Evolutionary conservation across 2,113 vertebrate genomes (phyloP), one percentile per base, ranked within the genome.

Genomic region (Ptychochromis oligacanthus): DNA sequence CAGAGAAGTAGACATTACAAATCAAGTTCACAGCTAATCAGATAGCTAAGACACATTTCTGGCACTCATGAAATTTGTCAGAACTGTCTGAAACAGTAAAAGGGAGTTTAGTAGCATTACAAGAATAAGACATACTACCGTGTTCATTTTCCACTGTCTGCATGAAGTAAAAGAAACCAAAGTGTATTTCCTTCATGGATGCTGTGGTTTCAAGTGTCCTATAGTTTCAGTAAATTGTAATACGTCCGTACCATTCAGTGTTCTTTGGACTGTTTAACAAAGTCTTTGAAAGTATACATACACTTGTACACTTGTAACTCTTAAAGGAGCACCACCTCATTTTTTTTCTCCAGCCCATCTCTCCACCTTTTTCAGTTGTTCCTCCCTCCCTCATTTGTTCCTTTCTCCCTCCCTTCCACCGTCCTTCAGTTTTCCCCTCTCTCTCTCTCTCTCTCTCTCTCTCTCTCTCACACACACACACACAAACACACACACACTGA

Each of bases 331-430:
- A 78, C 88, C 89, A 89, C 87, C 83, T 80, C 62, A 58, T 43
- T 75, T 58, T 79, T 54, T 74, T 43, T 82, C 57, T 77, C 83
- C 60, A 70, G 67, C 74, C 88, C 91, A 88, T 91, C 20, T 91
- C 84, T 90, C 88, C 84, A 89, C 87, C 91, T 90, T 87, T 84
- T 85, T 81, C 77, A 86, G 62, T 57, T 88, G 59, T 82, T 91
- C 88, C 80, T 87, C 82, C 72, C 80, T 75, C 65, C 34, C 58
- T 86, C 31, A 65, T 38, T 87, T 88, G 75, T 49, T 76, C 77
- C 38, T 72, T 18, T 87, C 58, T 82, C 46, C 24, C n/a, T 65
- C 74, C 84, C 92, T 82, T 87, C 86, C 76, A 87, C 81, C 76
- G 79, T 79, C 67, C n/a, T 64, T 84, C 56, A 75, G 24, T 87